Evolutionary conservation across 1,140 invertebrate genomes (phyloP), one percentile per base, ranked within the genome.

Genomic region (Belonocnema kinseyi): DNA sequence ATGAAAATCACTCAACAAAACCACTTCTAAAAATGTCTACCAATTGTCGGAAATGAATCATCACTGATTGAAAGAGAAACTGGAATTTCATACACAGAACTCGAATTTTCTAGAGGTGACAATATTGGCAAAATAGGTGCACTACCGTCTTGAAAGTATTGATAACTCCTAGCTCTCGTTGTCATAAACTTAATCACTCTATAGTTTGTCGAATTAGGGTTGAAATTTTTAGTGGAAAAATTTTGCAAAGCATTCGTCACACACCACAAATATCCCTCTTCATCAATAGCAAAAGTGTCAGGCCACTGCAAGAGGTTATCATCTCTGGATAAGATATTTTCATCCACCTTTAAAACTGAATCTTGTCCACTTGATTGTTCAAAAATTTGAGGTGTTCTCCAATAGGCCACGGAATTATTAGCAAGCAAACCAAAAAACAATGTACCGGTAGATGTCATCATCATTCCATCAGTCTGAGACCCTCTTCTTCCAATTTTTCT

Each of bases 391-490:
- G 70, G 91, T 93, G 83, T 94, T 16, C n/a, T 93, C 93, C 93
- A 95, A 83, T 91, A 92, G 5, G 91, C 92, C 66, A 95, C 92
- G n/a, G 93, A 92, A 77, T 94, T 92, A 77, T 92, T 92, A 40
- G 92, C 92, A n/a, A 94, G 85, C 16, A 94, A 87, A 21, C 94
- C 94, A 84, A 91, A 94, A 83, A 93, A 95, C 11, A 95, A 88
- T 50, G 92, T 85, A n/a, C 94, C 93, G 21, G 88, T 87, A n/a
- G 93, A 91, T 78, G 94, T 94, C 91, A 94, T 94, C 51, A 93
- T 92, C 93, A 95, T 93, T 51, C 94, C 94, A 78, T 94, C 93
- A 3, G 92, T 92, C 85, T 94, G 93, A 10, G 93, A 93, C 2
- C 90, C 77, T 80, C 94, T 94, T 1, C 85, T 85, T 3, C 93